Conservation (phyloP, 2,113 vertebrate species). For the Aldabrachelys gigantea region DNA sequence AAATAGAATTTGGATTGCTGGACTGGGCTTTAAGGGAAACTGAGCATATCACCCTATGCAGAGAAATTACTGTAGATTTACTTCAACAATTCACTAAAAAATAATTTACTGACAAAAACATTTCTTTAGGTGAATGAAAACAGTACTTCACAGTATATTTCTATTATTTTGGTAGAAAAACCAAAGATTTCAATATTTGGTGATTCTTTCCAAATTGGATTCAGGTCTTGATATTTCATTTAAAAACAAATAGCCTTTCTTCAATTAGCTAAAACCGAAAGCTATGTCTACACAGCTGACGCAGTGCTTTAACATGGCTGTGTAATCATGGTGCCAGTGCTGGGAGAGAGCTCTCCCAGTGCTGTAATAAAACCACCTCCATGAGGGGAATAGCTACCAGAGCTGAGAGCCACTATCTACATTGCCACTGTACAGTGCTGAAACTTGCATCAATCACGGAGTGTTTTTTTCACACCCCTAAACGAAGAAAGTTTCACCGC, state of each 20-base stretch:
- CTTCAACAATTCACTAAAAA: neutral
- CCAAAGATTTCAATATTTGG: neutral
- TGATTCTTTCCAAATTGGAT: neutral
- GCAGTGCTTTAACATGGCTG: too few species aligned
- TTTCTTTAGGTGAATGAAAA: neutral
- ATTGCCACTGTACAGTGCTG: too few species aligned
- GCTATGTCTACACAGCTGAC: too few species aligned
- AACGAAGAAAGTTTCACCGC: too few species aligned
- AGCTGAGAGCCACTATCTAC: too few species aligned
- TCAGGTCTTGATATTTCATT: neutral
- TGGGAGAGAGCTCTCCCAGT: too few species aligned
- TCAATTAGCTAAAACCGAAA: neutral
- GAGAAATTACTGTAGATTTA: neutral
- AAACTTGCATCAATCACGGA: too few species aligned
- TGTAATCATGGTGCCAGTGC: too few species aligned
- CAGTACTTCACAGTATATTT: neutral
- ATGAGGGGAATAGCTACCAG: too few species aligned
- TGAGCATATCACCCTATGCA: neutral
- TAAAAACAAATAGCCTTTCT: neutral
- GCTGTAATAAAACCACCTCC: too few species aligned
- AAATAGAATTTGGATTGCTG: neutral
- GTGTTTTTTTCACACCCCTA: too few species aligned
- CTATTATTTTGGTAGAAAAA: neutral
- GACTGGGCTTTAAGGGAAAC: neutral
- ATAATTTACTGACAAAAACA: neutral